Evolutionary conservation across 2,113 vertebrate species (phyloP), one percentile per base, ranked within the genome.

Genomic region (Myxocyprinus asiaticus): DNA sequence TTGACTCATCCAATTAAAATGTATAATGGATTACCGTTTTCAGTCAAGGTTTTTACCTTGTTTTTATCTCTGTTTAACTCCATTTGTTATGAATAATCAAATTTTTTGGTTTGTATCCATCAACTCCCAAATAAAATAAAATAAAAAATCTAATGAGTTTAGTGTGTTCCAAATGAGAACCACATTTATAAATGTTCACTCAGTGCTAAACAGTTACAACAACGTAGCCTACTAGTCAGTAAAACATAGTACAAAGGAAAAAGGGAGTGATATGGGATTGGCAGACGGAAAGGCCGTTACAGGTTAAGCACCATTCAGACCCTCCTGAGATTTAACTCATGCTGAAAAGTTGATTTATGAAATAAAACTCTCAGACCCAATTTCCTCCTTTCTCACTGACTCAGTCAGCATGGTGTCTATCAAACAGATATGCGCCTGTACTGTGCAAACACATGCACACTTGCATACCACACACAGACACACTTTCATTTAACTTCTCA

Each of bases 291-390:
- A 81, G 82, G 72, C 67, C 58, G 48, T 55, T 77, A 71, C 72
- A 82, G 33, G 67, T 75, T 61, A 47, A 76, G 67, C 78, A 85
- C 79, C 74, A 76, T 76, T 77, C 48, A 62, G 78, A 42, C 56
- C 69, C 72, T 77, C 51, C 58, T 81, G 83, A 66, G 77, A 66
- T 85, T 90, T 86, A 85, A 86, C 68, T 87, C 86, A 87, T 81
- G 63, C 62, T 78, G 81, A 80, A 74, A 81, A 78, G 79, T 81
- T 78, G 82, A 85, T 81, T 85, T 81, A 83, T 8, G 15, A 78
- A 87, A 86, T 83, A 86, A 83, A 88, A 82, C 51, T 56, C 17
- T 74, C 79, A 81, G 7, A 55, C 67, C 76, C 58, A 82, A 62
- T 87, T 86, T 83, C 87, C 80, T 85, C 56, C 69, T n/a, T 2